Percentiles rank a stretch among this genome's conserved stretches.
phyloP scores from a whole-genome alignment of 2,888 invertebrate species.

The Harpalus rubripes region DNA sequence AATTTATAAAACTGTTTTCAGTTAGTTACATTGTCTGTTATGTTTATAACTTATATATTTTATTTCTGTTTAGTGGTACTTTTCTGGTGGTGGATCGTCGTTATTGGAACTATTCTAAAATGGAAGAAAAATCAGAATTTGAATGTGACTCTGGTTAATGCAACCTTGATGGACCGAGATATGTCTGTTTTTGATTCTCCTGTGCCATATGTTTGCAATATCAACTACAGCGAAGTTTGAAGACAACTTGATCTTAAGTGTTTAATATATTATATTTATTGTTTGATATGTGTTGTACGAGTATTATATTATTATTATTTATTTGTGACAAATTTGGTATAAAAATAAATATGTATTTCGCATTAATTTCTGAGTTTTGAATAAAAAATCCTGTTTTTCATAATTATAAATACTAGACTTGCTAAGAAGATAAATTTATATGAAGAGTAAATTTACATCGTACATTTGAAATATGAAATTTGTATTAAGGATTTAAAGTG shows the following conservation, averaged over 20 bases:
- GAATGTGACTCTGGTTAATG: conserved; percentile 14
- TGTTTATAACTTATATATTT: not conserved
- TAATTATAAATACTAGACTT: no score
- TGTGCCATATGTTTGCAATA: conserved; percentile 41
- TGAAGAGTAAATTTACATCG: no score
- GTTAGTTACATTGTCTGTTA: not conserved
- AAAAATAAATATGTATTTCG: no score
- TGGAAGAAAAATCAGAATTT: conserved; percentile 17
- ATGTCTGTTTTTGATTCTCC: conserved; percentile 59
- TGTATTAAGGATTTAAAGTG: no score
- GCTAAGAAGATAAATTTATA: no score
- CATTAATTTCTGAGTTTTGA: no score
- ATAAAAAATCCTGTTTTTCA: no score
- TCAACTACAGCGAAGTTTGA: conserved; percentile 57
- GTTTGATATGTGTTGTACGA: not conserved
- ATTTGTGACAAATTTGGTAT: no score
- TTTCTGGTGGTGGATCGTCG: conserved; percentile 2
- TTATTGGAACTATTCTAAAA: not conserved
- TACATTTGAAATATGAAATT: no score
- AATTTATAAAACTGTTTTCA: not conserved
- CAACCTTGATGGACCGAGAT: not conserved
- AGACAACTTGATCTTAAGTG: not conserved
- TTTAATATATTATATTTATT: not conserved
- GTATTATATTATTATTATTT: not conserved
- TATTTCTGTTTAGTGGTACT: conserved; percentile 24